phyloP scores from a whole-genome alignment of 2,797 vertebrate genomes.

The Acanthurus lineatus region DNA sequence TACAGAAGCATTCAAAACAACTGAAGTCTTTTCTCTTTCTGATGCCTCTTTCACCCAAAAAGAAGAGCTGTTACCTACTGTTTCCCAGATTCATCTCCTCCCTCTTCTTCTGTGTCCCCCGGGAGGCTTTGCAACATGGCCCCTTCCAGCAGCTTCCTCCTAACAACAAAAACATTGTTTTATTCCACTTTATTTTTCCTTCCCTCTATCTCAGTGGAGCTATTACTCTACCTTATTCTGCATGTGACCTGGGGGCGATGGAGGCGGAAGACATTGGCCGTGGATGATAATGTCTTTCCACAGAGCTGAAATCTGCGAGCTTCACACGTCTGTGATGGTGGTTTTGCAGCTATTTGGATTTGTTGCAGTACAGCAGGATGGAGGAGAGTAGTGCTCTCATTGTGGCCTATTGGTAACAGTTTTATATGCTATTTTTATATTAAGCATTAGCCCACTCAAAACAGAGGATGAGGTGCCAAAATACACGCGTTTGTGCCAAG shows the following conservation, averaged over 20 bases:
- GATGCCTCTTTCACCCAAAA: slow-evolving; percentile 33
- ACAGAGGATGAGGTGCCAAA: slow-evolving; percentile 18
- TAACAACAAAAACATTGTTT: slow-evolving; percentile 72
- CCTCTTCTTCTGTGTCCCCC: slow-evolving; percentile 53
- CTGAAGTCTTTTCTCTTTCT: slow-evolving; percentile 28
- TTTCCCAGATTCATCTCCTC: slow-evolving; percentile 40
- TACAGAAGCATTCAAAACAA: slow-evolving; percentile 21
- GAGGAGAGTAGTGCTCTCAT: slow-evolving; percentile 24
- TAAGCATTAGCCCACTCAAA: slow-evolving; percentile 33
- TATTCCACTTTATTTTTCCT: slow-evolving; percentile 48
- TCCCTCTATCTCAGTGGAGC: slow-evolving; percentile 57
- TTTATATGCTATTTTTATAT: slow-evolving; percentile 32
- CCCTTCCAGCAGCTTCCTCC: slow-evolving; percentile 64
- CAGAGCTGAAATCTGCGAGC: slow-evolving; percentile 47
- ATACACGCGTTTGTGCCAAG: slow-evolving; percentile 6
- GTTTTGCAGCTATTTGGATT: slow-evolving; percentile 42
- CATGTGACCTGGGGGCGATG: slow-evolving; percentile 61
- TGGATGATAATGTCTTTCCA: slow-evolving; percentile 61
- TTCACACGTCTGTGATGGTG: slow-evolving; percentile 42
- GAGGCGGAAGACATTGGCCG: slow-evolving; percentile 59
- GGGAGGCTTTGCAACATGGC: slow-evolving; percentile 52
- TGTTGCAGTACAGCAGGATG: slow-evolving; percentile 19
- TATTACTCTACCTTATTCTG: slow-evolving; percentile 64
- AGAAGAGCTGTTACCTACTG: slow-evolving; percentile 57
- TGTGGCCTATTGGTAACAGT: slow-evolving; percentile 34